A percentile compares a stretch with the other conserved stretches of the same genome.
Evolutionary conservation across 2,113 vertebrate species (phyloP).

Genomic region (Apistogramma diplotaenia): DNA sequence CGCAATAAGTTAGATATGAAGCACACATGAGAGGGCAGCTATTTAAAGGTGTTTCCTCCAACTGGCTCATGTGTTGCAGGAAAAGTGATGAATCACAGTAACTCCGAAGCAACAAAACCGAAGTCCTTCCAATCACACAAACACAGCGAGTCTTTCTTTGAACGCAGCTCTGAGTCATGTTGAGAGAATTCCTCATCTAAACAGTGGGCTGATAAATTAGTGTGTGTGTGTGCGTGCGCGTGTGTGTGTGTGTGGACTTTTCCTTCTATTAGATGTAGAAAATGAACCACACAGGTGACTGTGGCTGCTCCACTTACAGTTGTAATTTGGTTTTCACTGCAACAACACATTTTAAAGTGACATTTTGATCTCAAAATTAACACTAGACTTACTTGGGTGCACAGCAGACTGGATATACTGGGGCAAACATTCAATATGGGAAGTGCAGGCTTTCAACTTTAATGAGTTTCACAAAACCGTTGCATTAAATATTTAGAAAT

Average conservation of each 20-base stretch:
- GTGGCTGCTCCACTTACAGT: background rate
- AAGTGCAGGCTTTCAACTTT: no score
- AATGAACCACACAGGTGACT: constrained; percentile 9
- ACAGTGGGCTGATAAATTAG: constrained; percentile 34
- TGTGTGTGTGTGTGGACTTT: constrained; percentile 13
- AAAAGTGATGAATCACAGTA: constrained; percentile 9
- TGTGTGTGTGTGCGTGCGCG: background rate
- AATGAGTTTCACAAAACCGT: no score
- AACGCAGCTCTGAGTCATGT: constrained; percentile 61
- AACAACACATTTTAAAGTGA: background rate
- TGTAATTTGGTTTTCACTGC: background rate
- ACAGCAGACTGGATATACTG: background rate
- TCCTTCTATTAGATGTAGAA: constrained; percentile 7
- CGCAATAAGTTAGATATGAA: background rate
- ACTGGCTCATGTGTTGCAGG: background rate
- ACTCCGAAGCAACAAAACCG: constrained; percentile 33
- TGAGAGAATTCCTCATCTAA: constrained; percentile 64
- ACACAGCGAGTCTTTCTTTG: constrained; percentile 24
- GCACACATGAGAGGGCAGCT: background rate
- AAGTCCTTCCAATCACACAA: constrained; percentile 41
- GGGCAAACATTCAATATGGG: no score
- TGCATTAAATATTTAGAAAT: no score
- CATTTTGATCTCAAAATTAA: background rate
- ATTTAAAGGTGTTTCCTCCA: constrained; percentile 23
- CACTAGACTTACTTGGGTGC: background rate